Evolutionary conservation across 1,140 invertebrate genomes (phyloP), one percentile per base, ranked within the genome.

Genomic region (Bombus waltoni): DNA sequence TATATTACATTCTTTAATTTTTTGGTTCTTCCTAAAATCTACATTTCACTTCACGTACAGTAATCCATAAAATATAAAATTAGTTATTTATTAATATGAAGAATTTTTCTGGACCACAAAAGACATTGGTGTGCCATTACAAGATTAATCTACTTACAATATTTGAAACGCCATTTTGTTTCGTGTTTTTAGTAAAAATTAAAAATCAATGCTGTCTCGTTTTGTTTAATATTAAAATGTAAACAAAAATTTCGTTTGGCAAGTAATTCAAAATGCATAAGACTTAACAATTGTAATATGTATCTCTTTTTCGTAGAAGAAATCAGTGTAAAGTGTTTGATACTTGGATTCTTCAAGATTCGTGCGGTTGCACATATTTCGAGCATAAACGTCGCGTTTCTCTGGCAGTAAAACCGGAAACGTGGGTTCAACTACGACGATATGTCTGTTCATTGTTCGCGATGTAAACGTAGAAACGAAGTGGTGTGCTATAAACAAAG

Each of bases 401-500:
- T 25, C 32, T 53, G 62, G 22, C 66, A 28, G 40, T 70, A 47
- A 62, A 80, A 73, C 47, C 25, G 40, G 42, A 85, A 44, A 85
- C 47, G 53, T 72, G 66, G 76, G 74, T 65, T 72, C 68, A 62
- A 28, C 5, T 32, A 40, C 53, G 28, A 76, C 57, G 28, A 18
- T 40, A 75, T 28, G 71, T 1, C 22, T 75, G 59, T 38, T 76
- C 38, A 68, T n/a, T 76, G 59, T 76, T 28, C 65, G 38, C 38
- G 75, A 53, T 68, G 38, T 62, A 78, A 71, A 71, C 40, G 62
- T 35, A 44, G 22, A 59, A 32, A 15, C 22, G 38, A 68, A 72
- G 42, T n/a, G 40, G 32, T 35, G 42, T 40, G 77, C 28, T 35
- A 11, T 47, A 79, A 80, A 85, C 77, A 85, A 72, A 85, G 83